Base-by-base conservation (phyloP, 1,140 invertebrate genomes). In the Leptinotarsa lineolata region DNA sequence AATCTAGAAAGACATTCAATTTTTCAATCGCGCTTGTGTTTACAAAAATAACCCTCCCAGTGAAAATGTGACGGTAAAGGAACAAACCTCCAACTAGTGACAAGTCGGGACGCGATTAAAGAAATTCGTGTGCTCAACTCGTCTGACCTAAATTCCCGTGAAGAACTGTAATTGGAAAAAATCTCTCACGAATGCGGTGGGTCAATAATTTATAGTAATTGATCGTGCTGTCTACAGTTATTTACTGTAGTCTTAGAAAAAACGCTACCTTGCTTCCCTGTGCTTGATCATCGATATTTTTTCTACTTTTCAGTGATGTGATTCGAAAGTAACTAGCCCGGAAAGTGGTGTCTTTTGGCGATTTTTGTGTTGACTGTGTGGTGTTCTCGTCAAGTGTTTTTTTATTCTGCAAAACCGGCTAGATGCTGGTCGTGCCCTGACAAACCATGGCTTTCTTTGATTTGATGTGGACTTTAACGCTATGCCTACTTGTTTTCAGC, bases 141-240 rank as follows among this genome's bases (percentile, higher is more conserved):
- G 63, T 21, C 6, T 39, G 63, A 65, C 63, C 63, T 65, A 65
- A 65, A 65, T 65, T 65, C 21, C 63, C 15, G 24, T 24, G 22
- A 65, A 65, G 63, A 21, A 65, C 63, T 65, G 39, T 39, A 39
- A 30, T 65, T 65, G 22, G 39, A 65, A 65, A 65, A 65, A 65
- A 65, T 18, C 48, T 65, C 15, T 24, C 63, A 65, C 24, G 24
- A 30, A 22, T 21, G 22, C 63, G 24, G 8, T 65, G 39, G 22
- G 39, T 65, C 63, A 30, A 65, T 65, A 65, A 65, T 65, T 65
- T 65, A 39, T 39, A 65, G 63, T 24, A 65, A 65, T 65, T 65
- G 24, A 54, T 54, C 48, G 15, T 16, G 16, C 15, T 11, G n/a
- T 8, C 39, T 21, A 65, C 63, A 65, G 63, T 65, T 65, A 65